Percentiles rank a stretch among this genome's conserved stretches.
These are phyloP conservation scores for Eptesicus fuscus DNA, from an alignment of 2,113 vertebrate species.

Conservation along the genomic window DNA sequence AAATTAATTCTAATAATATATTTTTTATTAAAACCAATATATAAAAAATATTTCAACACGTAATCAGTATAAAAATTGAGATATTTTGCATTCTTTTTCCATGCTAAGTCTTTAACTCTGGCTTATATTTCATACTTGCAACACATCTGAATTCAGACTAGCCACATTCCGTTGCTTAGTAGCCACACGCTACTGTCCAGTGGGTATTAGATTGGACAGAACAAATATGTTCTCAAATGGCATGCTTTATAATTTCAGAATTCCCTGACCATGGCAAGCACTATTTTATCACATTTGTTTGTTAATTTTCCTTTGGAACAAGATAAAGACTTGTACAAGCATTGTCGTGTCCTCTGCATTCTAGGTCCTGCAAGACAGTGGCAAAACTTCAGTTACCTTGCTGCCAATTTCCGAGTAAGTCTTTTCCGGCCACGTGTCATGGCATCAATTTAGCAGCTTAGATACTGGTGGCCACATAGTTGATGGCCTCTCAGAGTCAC, in stretches of 20 bases:
- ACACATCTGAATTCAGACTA: neutral
- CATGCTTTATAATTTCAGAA: neutral
- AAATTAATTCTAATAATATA: neutral
- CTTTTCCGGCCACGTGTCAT: neutral
- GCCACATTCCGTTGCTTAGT: neutral
- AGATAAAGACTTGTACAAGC: neutral
- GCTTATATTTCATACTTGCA: neutral
- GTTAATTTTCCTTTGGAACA: neutral
- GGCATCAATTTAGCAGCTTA: neutral
- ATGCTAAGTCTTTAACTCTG: conserved; percentile 10
- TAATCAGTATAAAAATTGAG: neutral
- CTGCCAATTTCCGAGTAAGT: neutral
- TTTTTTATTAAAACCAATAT: conserved; percentile 11
- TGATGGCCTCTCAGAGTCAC: neutral
- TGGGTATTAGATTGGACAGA: neutral
- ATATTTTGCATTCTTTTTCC: conserved; percentile 10
- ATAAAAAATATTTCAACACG: neutral
- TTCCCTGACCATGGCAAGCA: neutral
- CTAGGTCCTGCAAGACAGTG: neutral
- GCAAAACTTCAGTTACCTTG: neutral
- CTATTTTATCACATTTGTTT: neutral
- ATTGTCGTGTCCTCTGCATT: neutral
- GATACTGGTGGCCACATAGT: neutral
- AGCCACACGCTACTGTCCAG: neutral
- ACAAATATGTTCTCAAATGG: neutral